These are phyloP conservation scores for Chloroceryle amazona DNA, from an alignment of 2,797 vertebrate genomes.

Conservation along the genomic window DNA sequence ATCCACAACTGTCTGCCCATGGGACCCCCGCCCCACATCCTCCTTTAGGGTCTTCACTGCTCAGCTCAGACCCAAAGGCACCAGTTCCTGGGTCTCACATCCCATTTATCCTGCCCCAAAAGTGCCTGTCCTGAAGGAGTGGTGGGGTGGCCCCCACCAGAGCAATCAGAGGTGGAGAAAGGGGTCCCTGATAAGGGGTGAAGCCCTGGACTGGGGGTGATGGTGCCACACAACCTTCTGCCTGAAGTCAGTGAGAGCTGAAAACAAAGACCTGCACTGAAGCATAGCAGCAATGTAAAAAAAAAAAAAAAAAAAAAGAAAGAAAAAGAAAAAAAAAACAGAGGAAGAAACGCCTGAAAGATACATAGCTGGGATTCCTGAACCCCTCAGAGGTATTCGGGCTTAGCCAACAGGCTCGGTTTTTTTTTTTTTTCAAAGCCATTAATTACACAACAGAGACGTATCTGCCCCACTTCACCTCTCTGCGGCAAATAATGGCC, in stretches of 20 bases:
- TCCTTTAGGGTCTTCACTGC: neutral
- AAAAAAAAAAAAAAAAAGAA: neutral
- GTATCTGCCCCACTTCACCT: slow-evolving; percentile 54
- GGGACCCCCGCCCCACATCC: neutral
- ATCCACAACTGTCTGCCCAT: neutral
- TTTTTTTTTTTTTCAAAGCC: slow-evolving; percentile 33
- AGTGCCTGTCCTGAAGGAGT: accelerated
- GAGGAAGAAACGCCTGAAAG: slow-evolving; percentile 66
- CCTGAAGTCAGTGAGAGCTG: neutral
- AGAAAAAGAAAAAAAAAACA: neutral
- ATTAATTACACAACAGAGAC: slow-evolving; percentile 76
- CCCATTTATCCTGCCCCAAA: neutral
- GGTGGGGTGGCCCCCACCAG: accelerated
- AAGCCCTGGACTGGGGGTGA: neutral
- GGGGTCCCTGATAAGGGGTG: neutral
- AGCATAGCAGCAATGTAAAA: slow-evolving; percentile 22
- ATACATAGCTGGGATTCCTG: slow-evolving; percentile 79
- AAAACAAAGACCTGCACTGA: neutral
- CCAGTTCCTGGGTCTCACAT: neutral
- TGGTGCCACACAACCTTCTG: neutral
- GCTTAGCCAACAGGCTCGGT: slow-evolving; percentile 61
- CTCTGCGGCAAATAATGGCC: neutral
- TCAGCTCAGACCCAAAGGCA: neutral
- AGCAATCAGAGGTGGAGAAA: neutral
- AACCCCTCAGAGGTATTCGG: slow-evolving; percentile 73